Evolutionary conservation across 2,797 vertebrate genomes (phyloP), one percentile per base, ranked within the genome.

Genomic region (Artibeus jamaicensis): DNA sequence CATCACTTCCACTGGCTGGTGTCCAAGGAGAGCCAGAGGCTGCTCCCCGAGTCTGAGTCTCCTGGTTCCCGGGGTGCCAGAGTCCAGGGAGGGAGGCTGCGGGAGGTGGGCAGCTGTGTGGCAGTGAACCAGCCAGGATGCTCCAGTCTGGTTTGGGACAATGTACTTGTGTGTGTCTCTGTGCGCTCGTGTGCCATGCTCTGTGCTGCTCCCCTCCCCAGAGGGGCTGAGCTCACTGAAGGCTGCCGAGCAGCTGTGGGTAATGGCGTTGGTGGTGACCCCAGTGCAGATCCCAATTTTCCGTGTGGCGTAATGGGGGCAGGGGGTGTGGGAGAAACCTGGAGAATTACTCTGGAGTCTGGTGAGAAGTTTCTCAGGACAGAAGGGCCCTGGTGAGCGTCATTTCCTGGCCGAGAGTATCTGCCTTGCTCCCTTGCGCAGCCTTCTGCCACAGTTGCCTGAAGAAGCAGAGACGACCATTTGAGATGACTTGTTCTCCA

Each of bases 141-240:
- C 24, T 29, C 86, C 19, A 32, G 8, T 50, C 34, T 34, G 73
- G 68, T 55, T 68, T 50, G 39, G 55, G 81, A 5, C 82, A 34
- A 10, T 1, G 3, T 68, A 21, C 22, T 3, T 24, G 4, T 24
- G 9, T 53, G 55, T 3, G 1, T 53, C 2, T 62, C 15, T 22
- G 55, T 3, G 67, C 16, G 46, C 39, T 65, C 55, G 3, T 26
- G 50, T 1, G 8, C 14, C 0, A 0, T n/a, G 59, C 48, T 62
- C 9, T 37, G 1, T 22, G 32, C 74, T 18, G 26, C 59, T 11
- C 53, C 22, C 24, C 5, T 9, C 21, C 39, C 42, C 32, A 16
- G 34, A 34, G 79, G n/a, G 57, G n/a, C 74, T 2, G 77, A 34
- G 44, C 22, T 50, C 32, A 78, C 83, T 24, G 59, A 50, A 68